phyloP scores from a whole-genome alignment of 1,140 invertebrate genomes.

The Hydropsyche tenuis region DNA sequence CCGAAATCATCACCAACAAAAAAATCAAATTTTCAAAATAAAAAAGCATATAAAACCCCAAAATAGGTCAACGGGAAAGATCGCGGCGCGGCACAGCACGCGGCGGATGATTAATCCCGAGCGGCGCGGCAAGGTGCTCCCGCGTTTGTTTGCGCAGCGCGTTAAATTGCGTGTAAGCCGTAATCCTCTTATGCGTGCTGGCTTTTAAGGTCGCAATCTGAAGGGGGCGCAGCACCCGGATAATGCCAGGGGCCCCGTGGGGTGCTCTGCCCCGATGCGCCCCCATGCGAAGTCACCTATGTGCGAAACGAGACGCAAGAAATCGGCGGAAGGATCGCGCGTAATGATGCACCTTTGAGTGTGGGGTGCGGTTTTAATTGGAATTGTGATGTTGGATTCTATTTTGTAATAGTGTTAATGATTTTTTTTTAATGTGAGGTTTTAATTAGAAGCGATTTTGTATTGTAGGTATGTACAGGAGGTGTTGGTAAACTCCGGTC shows the following conservation, averaged over 20 bases:
- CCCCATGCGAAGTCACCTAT: neutral
- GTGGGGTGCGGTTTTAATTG: too few species aligned
- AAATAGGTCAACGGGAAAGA: neutral
- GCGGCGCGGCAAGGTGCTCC: neutral
- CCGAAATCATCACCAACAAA: too few species aligned
- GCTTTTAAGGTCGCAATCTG: conserved; percentile 44
- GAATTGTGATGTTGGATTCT: too few species aligned
- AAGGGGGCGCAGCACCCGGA: conserved; percentile 24
- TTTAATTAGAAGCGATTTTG: too few species aligned
- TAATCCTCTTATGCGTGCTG: conserved; percentile 45
- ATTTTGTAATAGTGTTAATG: too few species aligned
- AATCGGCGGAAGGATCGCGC: neutral
- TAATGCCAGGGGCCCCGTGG: neutral
- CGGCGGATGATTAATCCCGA: conserved; percentile 2
- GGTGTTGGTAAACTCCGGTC: too few species aligned
- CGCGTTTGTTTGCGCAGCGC: conserved; percentile 35
- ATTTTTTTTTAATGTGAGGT: too few species aligned
- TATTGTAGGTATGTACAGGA: too few species aligned
- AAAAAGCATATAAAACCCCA: neutral
- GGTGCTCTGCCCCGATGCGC: neutral
- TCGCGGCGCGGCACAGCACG: too few species aligned
- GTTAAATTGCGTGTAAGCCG: conserved; percentile 46
- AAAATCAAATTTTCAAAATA: neutral
- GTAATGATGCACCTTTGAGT: too few species aligned
- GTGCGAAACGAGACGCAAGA: neutral